These are phyloP conservation scores for Tachina fera DNA, from an alignment of 2,888 invertebrate species.

Conservation along the genomic window DNA sequence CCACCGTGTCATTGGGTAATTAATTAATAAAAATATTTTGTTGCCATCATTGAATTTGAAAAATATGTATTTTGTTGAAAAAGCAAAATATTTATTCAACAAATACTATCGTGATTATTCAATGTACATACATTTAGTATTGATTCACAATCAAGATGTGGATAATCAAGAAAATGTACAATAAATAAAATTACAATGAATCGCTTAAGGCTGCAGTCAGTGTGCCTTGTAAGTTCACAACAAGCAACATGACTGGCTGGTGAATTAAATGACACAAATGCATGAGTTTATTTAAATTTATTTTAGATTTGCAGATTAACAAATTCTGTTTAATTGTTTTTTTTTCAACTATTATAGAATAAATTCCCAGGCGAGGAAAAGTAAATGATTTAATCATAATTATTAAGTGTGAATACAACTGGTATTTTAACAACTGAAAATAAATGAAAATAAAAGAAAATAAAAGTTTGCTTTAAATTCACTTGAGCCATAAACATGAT, in stretches of 20 bases:
- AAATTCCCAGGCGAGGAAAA: background rate
- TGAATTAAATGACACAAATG: background rate
- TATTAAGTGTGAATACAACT: conserved; percentile 38
- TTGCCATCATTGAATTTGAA: background rate
- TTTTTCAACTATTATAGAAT: background rate
- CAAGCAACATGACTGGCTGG: background rate
- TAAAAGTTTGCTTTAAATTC: background rate
- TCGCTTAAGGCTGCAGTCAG: background rate
- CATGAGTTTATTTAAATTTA: conserved; percentile 32
- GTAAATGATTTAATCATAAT: background rate
- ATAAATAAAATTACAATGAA: conserved; percentile 11
- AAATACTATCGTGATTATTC: conserved; percentile 32
- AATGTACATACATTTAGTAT: conserved; percentile 22
- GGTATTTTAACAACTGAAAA: background rate
- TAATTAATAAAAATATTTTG: conserved; percentile 5
- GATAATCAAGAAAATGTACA: conserved; percentile 9
- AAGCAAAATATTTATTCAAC: background rate
- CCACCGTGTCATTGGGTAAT: background rate
- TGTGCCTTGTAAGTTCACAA: background rate
- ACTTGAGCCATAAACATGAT: conserved; percentile 42
- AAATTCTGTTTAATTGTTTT: conserved; percentile 19
- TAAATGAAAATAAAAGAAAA: background rate
- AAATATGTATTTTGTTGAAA: background rate
- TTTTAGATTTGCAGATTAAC: conserved; percentile 34
- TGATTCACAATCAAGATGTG: conserved; percentile 18